phyloP scores from a whole-genome alignment of 2,113 vertebrate species.

The Gasterosteus aculeatus region DNA sequence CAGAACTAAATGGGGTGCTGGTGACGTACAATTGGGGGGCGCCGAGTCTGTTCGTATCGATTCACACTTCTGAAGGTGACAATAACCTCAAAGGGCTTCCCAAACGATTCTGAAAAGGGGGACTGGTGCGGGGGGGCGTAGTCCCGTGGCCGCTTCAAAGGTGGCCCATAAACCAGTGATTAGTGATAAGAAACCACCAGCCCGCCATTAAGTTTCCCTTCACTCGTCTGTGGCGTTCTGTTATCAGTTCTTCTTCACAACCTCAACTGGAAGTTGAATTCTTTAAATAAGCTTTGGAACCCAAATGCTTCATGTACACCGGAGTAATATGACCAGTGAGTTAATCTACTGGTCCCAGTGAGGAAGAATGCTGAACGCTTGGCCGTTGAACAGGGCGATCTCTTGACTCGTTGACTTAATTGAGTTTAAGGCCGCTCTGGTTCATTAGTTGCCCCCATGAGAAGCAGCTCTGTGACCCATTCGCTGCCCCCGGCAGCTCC shows the following conservation, averaged over 20 bases:
- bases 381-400: not conserved
- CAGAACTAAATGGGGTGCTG: not conserved
- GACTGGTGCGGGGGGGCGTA: not conserved
- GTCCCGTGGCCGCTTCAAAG: conserved; percentile 46
- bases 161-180: conserved; percentile 30
- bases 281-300: not conserved
- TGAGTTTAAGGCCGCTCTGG: not conserved
- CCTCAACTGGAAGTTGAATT: not conserved
- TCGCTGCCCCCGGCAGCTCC: conserved; percentile 20
- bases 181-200: conserved; percentile 36
- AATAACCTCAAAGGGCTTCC: not conserved
- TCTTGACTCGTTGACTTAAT: conserved; percentile 22
- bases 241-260: not conserved
- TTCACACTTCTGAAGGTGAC: not conserved
- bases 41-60: not conserved
- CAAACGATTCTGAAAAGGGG: not conserved
- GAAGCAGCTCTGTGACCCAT: conserved; percentile 13
- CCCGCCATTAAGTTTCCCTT: conserved; percentile 9
- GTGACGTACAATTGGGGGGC: not conserved
- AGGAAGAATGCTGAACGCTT: conserved; percentile 17
- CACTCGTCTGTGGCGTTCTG: not conserved
- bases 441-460: conserved; percentile 14
- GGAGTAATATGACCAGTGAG: not conserved
- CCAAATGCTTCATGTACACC: not conserved
- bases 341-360: not conserved